Percentiles rank a stretch among this genome's conserved stretches.
phyloP scores from a whole-genome alignment of 64 coral and sea anemone genomes.

The Orbicella faveolata region DNA sequence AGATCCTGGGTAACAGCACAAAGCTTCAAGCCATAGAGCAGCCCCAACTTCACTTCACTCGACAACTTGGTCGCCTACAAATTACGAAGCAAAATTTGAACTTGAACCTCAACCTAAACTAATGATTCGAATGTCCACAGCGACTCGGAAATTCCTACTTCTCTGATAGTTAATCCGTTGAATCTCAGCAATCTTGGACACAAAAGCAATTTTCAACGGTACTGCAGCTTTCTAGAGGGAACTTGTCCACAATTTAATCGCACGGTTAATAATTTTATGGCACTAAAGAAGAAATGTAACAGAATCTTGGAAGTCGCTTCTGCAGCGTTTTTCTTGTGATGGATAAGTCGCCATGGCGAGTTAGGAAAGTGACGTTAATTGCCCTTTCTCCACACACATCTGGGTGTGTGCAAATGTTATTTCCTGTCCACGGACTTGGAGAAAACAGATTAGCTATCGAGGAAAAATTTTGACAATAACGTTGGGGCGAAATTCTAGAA shows the following conservation, averaged over 20 bases:
- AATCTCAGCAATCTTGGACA: not conserved
- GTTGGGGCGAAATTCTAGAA: conserved; percentile 29
- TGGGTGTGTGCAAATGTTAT: conserved; percentile 35
- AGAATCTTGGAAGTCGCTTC: not conserved
- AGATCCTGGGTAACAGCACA: not conserved
- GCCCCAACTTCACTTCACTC: not conserved
- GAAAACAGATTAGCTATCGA: not conserved
- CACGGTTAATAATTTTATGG: not conserved
- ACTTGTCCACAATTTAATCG: not conserved
- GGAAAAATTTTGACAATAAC: not conserved
- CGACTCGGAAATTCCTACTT: not conserved
- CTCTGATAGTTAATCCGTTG: not conserved
- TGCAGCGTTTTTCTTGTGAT: not conserved
- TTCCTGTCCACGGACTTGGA: not conserved
- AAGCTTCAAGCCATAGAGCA: conserved; percentile 42
- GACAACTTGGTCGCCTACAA: conserved; percentile 13
- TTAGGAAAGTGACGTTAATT: not conserved
- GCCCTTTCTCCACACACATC: not conserved
- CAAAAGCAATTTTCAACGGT: not conserved
- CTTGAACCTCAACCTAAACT: not conserved
- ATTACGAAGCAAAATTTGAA: not conserved
- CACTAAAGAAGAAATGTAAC: not conserved
- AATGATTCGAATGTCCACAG: not conserved
- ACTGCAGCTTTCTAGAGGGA: not conserved
- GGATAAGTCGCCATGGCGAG: not conserved